Conservation (phyloP, 2,888 invertebrate species). For the Toxonevra muliebris region DNA sequence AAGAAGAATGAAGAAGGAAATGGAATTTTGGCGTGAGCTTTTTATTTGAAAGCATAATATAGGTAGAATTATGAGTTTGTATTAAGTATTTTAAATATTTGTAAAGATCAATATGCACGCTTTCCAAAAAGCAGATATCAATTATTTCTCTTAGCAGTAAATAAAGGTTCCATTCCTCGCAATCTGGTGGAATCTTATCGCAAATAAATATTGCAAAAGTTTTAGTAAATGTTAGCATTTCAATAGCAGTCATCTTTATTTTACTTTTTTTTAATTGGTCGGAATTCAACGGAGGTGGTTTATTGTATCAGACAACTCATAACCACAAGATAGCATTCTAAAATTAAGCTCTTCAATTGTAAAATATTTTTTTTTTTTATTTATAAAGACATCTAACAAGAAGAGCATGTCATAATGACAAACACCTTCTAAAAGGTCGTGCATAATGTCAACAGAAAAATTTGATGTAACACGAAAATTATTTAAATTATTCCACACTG, state of each 20-base stretch:
- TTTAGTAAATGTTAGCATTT: conserved; percentile 25
- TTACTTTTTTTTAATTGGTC: conserved; percentile 13
- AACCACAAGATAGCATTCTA: conserved; percentile 11
- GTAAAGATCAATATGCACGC: conserved; percentile 20
- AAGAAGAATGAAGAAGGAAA: conserved; percentile 19
- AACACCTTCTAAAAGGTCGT: conserved; percentile 29
- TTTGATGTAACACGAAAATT: conserved; percentile 23
- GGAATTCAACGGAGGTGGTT: background rate
- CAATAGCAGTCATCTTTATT: conserved; percentile 20
- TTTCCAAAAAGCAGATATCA: conserved; percentile 18
- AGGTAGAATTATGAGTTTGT: conserved; percentile 19
- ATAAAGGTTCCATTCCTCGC: conserved; percentile 19
- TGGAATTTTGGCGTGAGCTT: conserved; percentile 9
- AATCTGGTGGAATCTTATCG: conserved; percentile 13
- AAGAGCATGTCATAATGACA: conserved; percentile 21
- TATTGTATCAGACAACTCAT: conserved; percentile 2
- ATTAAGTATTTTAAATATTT: conserved; percentile 20
- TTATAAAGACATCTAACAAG: conserved; percentile 8
- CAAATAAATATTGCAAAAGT: conserved; percentile 16
- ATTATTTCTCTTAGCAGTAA: conserved; percentile 23
- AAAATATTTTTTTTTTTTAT: conserved; percentile 10
- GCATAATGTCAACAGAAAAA: conserved; percentile 26
- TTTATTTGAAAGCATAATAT: conserved; percentile 12
- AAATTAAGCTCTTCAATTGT: conserved; percentile 22
- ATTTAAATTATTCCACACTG: conserved; percentile 17